Base-by-base conservation (phyloP, 1,140 invertebrate species). In the Rhagoletis zephyria region DNA sequence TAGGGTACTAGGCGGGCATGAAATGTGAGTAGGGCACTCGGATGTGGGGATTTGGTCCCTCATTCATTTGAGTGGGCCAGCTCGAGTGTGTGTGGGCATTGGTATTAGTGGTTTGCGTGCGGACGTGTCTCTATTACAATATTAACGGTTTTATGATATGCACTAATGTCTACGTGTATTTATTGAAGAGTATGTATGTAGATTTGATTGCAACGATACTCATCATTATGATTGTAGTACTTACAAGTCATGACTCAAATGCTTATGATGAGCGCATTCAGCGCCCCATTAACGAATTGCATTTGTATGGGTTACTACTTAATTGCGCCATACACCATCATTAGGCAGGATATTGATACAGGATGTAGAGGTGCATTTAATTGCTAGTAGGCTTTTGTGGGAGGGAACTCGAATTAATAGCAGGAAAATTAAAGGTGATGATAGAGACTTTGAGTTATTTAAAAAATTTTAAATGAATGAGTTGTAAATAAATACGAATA, bases 101-200 rank as follows among this genome's bases (percentile, higher is more conserved):
- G 16, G 67, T 81, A 30, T 81, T 56, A 56, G 48, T 81, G 74
- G 74, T 59, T 56, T 56, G 74, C 74, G 5, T 51, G 16, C n/a
- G 51, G 19, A 56, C 74, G 74, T 81, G 74, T 30, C 74, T 59
- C 45, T 56, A 81, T 81, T 81, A 81, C 74, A 81, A 81, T 81
- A 81, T 81, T 81, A 81, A 81, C 74, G 48, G 74, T 81, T 81
- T 81, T 81, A 81, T 81, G 74, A 51, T 81, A 51, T 81, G 74
- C 12, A 81, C 45, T 81, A 56, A 59, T n/a, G 30, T 56, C 74
- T 1, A 74, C 48, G 48, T 48, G 4, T 74, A 14, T 74, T 16
- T 30, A 30, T 30, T 30, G 30, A 12, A 48, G 3, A n/a, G n/a
- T n/a, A n/a, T 56, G 74, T 30, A 56, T 56, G 14, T 56, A 56